Conservation (phyloP, 1,140 invertebrate genomes). For the Heterodera carotae region DNA sequence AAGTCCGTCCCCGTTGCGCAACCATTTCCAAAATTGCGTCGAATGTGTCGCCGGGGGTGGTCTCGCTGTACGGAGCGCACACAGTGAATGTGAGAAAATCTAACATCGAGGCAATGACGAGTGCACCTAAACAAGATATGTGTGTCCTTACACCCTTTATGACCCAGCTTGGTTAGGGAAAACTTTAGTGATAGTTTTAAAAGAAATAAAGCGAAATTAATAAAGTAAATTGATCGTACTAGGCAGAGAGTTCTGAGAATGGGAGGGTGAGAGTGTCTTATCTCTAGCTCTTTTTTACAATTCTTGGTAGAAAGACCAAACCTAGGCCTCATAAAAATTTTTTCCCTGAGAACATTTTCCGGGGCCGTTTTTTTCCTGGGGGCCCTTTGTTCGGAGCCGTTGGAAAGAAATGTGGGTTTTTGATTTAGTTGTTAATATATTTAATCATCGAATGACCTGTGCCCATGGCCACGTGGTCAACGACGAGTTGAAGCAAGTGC, state of each 20-base stretch:
- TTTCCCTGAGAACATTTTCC: too few relatives aligned
- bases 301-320: too few relatives aligned
- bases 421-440: neutral
- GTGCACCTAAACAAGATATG: conserved; percentile 73
- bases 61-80: conserved; percentile 98
- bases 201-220: too few relatives aligned
- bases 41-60: conserved; percentile 95
- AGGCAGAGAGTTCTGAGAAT: too few relatives aligned
- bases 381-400: too few relatives aligned
- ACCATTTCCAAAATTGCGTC: conserved; percentile 91
- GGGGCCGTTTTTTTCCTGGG: too few relatives aligned
- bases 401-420: conserved; percentile 41
- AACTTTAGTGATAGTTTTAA: too few relatives aligned
- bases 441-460: conserved; percentile 12
- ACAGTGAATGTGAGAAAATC: conserved; percentile 98
- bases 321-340: too few relatives aligned
- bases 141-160: too few relatives aligned
- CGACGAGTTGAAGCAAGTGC: conserved; percentile 89
- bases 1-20: conserved; percentile 80
- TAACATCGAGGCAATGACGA: conserved; percentile 82
- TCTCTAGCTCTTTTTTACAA: too few relatives aligned
- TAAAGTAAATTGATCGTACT: too few relatives aligned
- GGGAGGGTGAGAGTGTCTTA: too few relatives aligned
- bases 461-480: conserved; percentile 77
- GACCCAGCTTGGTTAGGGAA: conserved; percentile 72